Percentiles rank a stretch among this genome's conserved stretches.
These are phyloP conservation scores for Apodemus agrarius DNA, from an alignment of 2,797 vertebrate species.

Conservation along the genomic window DNA sequence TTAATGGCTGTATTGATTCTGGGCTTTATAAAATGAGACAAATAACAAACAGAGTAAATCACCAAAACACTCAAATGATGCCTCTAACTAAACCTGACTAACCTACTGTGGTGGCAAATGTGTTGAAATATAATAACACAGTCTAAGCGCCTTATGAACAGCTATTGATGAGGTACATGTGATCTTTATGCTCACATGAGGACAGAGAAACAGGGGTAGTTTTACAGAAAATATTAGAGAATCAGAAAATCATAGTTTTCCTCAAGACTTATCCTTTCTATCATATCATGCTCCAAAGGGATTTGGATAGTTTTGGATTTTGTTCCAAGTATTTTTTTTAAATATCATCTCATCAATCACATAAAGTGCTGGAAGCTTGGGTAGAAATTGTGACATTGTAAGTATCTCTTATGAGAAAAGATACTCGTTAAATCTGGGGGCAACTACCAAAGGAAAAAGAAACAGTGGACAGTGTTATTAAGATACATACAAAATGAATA, in stretches of 20 bases:
- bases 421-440: not conserved
- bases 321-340: not conserved
- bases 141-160: not conserved
- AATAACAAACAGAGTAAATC: conserved; percentile 2
- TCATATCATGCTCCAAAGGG: not conserved
- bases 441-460: not conserved
- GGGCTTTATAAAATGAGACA: not conserved
- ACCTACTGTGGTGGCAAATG: not conserved
- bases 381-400: not conserved
- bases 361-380: conserved; percentile 20
- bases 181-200: not conserved
- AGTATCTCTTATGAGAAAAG: not conserved
- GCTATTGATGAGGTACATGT: not conserved
- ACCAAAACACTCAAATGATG: not conserved
- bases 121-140: not conserved
- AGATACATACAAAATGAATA: not conserved
- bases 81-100: not conserved
- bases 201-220: not conserved
- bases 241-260: not conserved
- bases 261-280: not conserved
- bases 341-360: not conserved
- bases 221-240: not conserved
- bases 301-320: not conserved
- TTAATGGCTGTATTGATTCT: not conserved
- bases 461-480: not conserved